Percentiles rank a stretch among this genome's conserved stretches.
phyloP scores from a whole-genome alignment of 2,797 vertebrate genomes.

The Allobates femoralis region DNA sequence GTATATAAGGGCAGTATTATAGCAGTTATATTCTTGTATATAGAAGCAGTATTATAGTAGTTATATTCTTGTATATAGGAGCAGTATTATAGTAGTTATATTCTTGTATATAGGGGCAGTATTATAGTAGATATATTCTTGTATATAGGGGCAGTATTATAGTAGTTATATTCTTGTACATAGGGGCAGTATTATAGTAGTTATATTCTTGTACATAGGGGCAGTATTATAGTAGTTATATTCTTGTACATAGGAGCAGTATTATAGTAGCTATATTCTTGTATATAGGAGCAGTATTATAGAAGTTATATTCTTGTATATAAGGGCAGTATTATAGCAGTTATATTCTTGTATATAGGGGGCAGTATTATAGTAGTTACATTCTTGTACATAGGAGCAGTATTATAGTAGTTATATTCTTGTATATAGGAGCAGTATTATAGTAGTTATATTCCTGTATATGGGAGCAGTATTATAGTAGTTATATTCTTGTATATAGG shows the following conservation, averaged over 20 bases:
- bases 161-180: conserved; percentile 18
- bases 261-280: too few relatives aligned
- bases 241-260: too few relatives aligned
- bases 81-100: conserved; percentile 20
- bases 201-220: too few relatives aligned
- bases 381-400: not conserved
- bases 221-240: too few relatives aligned
- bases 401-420: conserved; percentile 5
- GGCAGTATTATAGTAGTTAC: not conserved
- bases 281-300: too few relatives aligned
- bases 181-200: too few relatives aligned
- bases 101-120: conserved; percentile 1
- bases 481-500: too few relatives aligned
- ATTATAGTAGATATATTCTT: conserved; percentile 7
- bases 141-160: conserved; percentile 1
- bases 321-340: too few relatives aligned
- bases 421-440: not conserved
- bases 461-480: not conserved
- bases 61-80: not conserved
- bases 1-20: too few relatives aligned
- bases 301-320: too few relatives aligned
- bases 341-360: conserved; percentile 6
- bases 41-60: conserved; percentile 3
- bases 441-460: not conserved
- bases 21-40: too few relatives aligned